Evolutionary conservation across 2,113 vertebrate genomes (phyloP), one percentile per base, ranked within the genome.

Genomic region (Nannospalax galili): DNA sequence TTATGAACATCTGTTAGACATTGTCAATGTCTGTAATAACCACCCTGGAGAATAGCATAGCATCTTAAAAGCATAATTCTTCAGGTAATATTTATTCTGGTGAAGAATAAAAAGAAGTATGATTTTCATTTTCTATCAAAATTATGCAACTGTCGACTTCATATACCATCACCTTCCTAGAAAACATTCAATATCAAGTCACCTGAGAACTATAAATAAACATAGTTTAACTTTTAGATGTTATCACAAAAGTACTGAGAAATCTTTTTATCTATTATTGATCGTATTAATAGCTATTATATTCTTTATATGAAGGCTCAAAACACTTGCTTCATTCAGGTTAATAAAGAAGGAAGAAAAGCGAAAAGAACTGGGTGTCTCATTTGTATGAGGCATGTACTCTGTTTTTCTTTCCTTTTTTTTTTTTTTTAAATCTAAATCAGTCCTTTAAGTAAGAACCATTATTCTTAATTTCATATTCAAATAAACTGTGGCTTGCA

Each of bases 71-170:
- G 91, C 97, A 48, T 85, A 91, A 97, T 97, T 98, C 98, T 98
- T 97, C 87, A 92, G 91, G 98, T 98, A 98, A 98, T 98, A 98
- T 98, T 98, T 98, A 98, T 98, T 97, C 79, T 90, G 16, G 52
- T 97, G 73, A 92, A 97, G 97, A 97, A 96, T 92, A 94, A 97
- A 98, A 97, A 98, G 97, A 97, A 98, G 96, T 95, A 89, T 85
- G 69, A 78, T 95, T 95, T 96, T 95, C 94, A 98, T 97, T 96
- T 98, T 96, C 95, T 98, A 93, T 93, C 97, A 98, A 97, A 98
- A 95, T 97, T 91, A 98, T 95, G 93, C 97, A 97, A 96, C 94
- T 89, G 87, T 82, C 88, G 22, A 91, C 26, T 88, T 93, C 40
- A 81, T 84, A 92, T 7, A 70, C 58, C 26, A 9, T 24, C n/a